Evolutionary conservation across 1,140 invertebrate genomes (phyloP).

Genomic region (Pogonognathellus flavescens): DNA sequence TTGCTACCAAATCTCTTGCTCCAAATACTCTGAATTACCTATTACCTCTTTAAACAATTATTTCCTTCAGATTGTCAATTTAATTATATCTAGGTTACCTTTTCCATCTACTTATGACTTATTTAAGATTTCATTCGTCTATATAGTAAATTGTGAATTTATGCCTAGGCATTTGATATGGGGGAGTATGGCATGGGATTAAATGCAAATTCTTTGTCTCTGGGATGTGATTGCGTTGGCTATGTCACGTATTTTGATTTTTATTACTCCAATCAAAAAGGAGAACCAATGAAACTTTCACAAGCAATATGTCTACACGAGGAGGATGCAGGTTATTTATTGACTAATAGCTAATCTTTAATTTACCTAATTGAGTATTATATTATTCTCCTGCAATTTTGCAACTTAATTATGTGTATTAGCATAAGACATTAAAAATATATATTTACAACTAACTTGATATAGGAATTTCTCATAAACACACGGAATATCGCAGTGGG

Average conservation of each 20-base stretch:
- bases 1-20: not conserved
- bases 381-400: too few species aligned
- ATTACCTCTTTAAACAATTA: too few species aligned
- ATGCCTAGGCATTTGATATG: constrained; percentile 33
- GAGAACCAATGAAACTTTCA: constrained; percentile 57
- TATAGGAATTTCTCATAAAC: constrained; percentile 58
- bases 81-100: too few species aligned
- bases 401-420: not conserved
- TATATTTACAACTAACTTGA: not conserved
- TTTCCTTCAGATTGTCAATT: too few species aligned
- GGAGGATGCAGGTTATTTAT: constrained; percentile 59
- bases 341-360: not conserved
- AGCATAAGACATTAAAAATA: not conserved
- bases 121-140: too few species aligned
- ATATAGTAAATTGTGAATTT: not conserved
- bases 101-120: too few species aligned
- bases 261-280: constrained; percentile 53
- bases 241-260: constrained; percentile 64
- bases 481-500: constrained; percentile 61
- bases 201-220: constrained; percentile 62
- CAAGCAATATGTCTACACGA: constrained; percentile 66
- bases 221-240: constrained; percentile 65
- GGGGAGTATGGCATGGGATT: constrained; percentile 60
- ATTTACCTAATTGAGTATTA: not conserved
- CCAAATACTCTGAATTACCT: too few species aligned